Conservation (phyloP, 2,888 invertebrate genomes). For the Idaea aversata region DNA sequence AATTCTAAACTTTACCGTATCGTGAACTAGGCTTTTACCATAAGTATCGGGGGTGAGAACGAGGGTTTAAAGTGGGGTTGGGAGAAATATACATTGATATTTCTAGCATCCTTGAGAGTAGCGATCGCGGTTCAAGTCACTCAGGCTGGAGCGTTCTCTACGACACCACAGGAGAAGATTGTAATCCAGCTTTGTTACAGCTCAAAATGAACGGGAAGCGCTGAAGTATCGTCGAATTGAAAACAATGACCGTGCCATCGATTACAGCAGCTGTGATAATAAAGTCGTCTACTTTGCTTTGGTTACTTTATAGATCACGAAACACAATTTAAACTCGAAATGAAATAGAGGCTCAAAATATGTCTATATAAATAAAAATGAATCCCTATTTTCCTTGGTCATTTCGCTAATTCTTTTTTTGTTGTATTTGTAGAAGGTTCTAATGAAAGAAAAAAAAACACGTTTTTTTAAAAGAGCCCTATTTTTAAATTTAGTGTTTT, state of each 20-base stretch:
- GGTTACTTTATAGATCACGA: no score
- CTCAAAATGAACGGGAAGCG: conserved; percentile 45
- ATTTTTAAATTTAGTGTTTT: no score
- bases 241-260: conserved; percentile 15
- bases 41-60: conserved; percentile 34
- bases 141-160: conserved; percentile 53
- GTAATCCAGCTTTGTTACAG: conserved; percentile 63
- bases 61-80: conserved; percentile 33
- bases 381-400: no score
- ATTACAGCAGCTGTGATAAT: conserved; percentile 1
- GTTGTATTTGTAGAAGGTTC: no score
- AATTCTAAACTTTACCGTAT: conserved; percentile 36
- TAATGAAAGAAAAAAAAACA: no score
- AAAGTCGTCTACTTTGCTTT: not conserved
- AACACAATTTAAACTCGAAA: not conserved
- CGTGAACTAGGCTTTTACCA: conserved; percentile 41
- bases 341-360: not conserved
- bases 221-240: conserved; percentile 32
- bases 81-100: conserved; percentile 56
- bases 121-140: conserved; percentile 53
- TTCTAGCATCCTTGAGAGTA: conserved; percentile 50
- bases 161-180: conserved; percentile 50
- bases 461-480: no score
- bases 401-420: no score
- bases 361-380: no score